A percentile compares a stretch with the other conserved stretches of the same genome.
phyloP scores from a whole-genome alignment of 2,113 vertebrate genomes.

The Notechis scutatus region DNA sequence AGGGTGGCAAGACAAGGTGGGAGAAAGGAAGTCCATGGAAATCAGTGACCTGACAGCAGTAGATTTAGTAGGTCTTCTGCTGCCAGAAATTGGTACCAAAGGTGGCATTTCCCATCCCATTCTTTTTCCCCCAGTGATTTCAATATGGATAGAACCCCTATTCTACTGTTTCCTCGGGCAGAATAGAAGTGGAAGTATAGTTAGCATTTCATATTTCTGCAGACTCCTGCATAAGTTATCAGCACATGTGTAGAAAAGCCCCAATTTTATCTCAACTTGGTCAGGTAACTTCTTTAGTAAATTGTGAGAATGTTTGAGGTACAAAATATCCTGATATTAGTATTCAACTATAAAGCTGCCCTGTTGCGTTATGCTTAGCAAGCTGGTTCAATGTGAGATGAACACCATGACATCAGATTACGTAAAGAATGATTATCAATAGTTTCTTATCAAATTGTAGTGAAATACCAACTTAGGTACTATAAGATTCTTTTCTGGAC shows the following conservation, averaged over 20 bases:
- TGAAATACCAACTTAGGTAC: not conserved
- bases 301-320: not conserved
- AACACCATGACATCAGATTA: not conserved
- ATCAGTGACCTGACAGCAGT: not conserved
- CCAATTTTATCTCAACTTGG: not conserved
- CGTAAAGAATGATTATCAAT: not conserved
- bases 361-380: not conserved
- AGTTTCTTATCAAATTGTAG: not conserved
- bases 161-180: not conserved
- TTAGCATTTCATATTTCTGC: not conserved
- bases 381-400: not conserved
- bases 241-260: not conserved
- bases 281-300: not conserved
- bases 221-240: not conserved
- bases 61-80: not conserved
- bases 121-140: not conserved
- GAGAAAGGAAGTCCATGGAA: not conserved
- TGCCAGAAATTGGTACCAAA: not conserved
- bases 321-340: not conserved
- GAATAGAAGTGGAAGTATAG: not conserved
- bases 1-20: not conserved
- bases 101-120: not conserved
- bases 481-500: not conserved
- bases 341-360: not conserved
- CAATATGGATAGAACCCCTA: not conserved